Percentiles rank a stretch among this genome's conserved stretches.
These are phyloP conservation scores for Lobophora halterata DNA, from an alignment of 2,888 invertebrate species.

Conservation along the genomic window DNA sequence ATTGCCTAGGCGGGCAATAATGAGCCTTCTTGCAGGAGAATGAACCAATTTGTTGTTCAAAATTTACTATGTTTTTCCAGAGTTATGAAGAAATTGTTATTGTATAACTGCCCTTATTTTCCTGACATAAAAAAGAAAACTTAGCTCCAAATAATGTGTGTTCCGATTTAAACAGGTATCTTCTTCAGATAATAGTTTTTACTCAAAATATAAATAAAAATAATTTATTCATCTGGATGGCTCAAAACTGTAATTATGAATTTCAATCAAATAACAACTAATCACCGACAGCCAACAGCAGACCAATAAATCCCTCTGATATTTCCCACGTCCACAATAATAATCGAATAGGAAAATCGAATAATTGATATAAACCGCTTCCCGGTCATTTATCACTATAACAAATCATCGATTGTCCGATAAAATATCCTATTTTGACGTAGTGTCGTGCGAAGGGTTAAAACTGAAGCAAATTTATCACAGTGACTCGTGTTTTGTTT, in stretches of 20 bases:
- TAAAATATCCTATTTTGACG: slow-evolving; percentile 53
- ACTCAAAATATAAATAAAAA: no score
- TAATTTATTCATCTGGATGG: no score
- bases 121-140: no score
- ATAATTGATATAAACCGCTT: slow-evolving; percentile 59
- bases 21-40: no score
- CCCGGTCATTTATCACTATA: slow-evolving; percentile 53
- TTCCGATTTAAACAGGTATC: no score
- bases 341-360: slow-evolving; percentile 52
- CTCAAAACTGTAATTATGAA: slow-evolving; percentile 11
- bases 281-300: slow-evolving; percentile 16
- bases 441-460: slow-evolving; percentile 41
- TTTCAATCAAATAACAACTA: slow-evolving; percentile 22
- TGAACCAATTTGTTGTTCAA: no score
- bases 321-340: slow-evolving; percentile 42
- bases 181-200: no score
- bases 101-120: no score
- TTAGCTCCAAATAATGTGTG: no score
- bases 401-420: slow-evolving; percentile 53
- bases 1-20: slow-evolving; percentile 2
- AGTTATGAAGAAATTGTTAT: no score
- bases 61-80: no score
- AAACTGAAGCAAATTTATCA: slow-evolving; percentile 41
- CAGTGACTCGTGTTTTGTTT: slow-evolving; percentile 47
- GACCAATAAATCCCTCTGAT: slow-evolving; percentile 38